phyloP scores from a whole-genome alignment of 37 sponge, comb jelly and placozoan genomes.

The Chondrosia reniformis region DNA sequence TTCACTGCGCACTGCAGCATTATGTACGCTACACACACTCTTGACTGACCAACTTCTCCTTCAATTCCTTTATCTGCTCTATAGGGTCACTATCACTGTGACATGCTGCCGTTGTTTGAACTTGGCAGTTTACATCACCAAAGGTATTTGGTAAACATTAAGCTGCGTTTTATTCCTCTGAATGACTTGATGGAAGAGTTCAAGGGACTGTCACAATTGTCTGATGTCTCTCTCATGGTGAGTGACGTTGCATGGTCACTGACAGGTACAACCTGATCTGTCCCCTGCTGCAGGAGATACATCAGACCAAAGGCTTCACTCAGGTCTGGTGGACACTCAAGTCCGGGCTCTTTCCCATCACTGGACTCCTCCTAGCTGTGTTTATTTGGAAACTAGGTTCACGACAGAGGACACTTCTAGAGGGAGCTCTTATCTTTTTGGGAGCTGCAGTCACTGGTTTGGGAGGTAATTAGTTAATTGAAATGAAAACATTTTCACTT shows the following conservation, averaged over 20 bases:
- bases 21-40: background rate
- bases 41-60: no score
- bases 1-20: background rate
- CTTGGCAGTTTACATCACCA: conserved; percentile 67
- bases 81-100: conserved; percentile 36
- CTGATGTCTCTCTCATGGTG: conserved; percentile 37
- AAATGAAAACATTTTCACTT: no score
- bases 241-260: background rate
- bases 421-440: background rate
- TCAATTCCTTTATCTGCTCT: background rate
- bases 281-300: conserved; percentile 51
- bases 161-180: conserved; percentile 57
- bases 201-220: conserved; percentile 46
- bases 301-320: conserved; percentile 59
- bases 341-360: conserved; percentile 41
- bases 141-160: conserved; percentile 63
- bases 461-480: conserved; percentile 9
- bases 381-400: conserved; percentile 13
- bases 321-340: conserved; percentile 58
- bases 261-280: background rate
- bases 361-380: background rate
- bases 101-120: conserved; percentile 66
- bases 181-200: conserved; percentile 26
- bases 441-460: conserved; percentile 1
- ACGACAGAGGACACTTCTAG: background rate